These are phyloP conservation scores for Gopherus evgoodei DNA, from an alignment of 2,113 vertebrate genomes.

Conservation along the genomic window DNA sequence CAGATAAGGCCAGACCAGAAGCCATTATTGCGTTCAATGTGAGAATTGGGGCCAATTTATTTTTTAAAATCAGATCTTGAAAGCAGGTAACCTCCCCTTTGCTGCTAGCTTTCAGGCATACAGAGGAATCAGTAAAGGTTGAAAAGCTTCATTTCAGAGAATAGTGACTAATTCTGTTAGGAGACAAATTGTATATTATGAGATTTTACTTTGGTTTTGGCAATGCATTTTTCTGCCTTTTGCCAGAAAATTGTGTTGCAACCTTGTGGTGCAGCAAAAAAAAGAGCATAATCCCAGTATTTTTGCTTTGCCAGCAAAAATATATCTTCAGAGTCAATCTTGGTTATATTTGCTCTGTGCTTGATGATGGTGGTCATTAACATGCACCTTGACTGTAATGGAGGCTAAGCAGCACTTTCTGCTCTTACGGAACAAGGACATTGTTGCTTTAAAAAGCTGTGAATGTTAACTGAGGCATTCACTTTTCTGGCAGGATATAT, in stretches of 20 bases:
- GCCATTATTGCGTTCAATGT: neutral
- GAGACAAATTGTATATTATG: neutral
- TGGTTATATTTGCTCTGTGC: fast-evolving
- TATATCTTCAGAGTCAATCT: neutral
- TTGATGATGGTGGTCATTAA: neutral
- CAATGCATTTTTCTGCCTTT: neutral
- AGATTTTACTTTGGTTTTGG: neutral
- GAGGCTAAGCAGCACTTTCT: neutral
- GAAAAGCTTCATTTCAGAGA: neutral
- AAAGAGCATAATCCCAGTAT: neutral
- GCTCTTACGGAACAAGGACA: neutral
- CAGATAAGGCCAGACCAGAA: neutral
- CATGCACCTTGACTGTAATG: neutral
- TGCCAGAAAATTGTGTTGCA: neutral
- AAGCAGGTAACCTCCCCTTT: neutral
- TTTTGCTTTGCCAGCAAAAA: neutral
- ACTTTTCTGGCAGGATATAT: neutral
- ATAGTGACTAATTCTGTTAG: neutral
- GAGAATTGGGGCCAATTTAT: neutral
- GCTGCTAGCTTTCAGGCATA: neutral
- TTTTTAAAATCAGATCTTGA: neutral
- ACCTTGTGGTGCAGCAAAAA: neutral
- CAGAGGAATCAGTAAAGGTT: neutral
- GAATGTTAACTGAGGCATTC: neutral
- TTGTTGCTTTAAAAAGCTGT: neutral